Base-by-base conservation (phyloP, 2,797 vertebrate genomes). In the Epinephelus malabaricus region DNA sequence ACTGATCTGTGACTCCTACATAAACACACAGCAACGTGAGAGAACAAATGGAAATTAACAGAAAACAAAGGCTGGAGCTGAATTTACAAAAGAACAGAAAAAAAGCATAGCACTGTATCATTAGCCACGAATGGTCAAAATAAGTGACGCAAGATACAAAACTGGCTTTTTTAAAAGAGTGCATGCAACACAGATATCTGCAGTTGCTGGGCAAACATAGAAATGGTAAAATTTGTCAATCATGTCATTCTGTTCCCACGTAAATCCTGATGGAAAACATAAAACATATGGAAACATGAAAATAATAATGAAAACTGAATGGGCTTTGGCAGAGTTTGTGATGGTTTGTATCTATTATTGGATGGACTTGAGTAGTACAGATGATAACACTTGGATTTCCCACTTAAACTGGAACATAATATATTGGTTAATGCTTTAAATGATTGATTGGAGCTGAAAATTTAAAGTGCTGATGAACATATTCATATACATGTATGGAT, bases 1-100 rank as follows among this genome's bases (percentile, higher is more conserved):
- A 96, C 93, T 92, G 96, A 94, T 97, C 93, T 97, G 95, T 96
- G 95, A 95, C 94, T 96, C 97, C 97, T 97, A 96, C 95, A 96
- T 95, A 95, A 94, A 96, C 96, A 97, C 96, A 97, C 91, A 96
- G 90, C 90, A 79, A 94, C 84, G 93, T 79, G 82, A 90, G 83
- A 94, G 67, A 94, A 91, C 88, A 95, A 94, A 94, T 81, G 94
- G 87, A 96, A 89, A 95, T 95, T 94, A 95, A 95, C 77, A 89
- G 64, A 89, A 88, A 85, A 86, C 23, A 90, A 79, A 86, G 62
- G 45, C 49, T 45, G 40, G 40, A 51, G 54, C 38, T 55, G 27
- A 73, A 66, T 78, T 79, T 50, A 71, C 69, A 82, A 66, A 87
- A 76, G 63, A 83, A 79, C 74, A 84, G 21, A 79, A 8, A 49